Conservation (phyloP, 2,113 vertebrate genomes). For the Sorex araneus region DNA sequence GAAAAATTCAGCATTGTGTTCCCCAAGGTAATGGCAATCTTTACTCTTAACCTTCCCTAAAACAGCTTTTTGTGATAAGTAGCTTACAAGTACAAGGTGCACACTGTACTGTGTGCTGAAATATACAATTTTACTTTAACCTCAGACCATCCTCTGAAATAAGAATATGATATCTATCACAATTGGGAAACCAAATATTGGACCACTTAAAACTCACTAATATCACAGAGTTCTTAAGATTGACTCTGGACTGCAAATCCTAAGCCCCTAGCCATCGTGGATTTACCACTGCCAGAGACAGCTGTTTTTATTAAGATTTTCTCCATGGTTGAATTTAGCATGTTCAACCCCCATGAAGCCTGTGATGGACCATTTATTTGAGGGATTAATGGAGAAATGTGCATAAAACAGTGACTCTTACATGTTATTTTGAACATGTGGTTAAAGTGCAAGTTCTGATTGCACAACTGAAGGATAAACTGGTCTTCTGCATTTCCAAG, state of each 20-base stretch:
- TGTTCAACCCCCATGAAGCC: background rate
- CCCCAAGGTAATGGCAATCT: conserved; percentile 51
- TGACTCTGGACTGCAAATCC: background rate
- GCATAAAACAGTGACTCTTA: background rate
- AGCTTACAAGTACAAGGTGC: fast-evolving
- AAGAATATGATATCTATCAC: background rate
- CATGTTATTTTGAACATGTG: background rate
- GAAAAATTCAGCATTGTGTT: conserved; percentile 61
- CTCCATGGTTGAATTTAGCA: background rate
- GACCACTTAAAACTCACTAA: background rate
- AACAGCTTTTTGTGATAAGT: background rate
- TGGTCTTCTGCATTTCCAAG: background rate
- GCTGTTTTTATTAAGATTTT: background rate
- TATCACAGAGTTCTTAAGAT: background rate
- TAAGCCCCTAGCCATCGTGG: fast-evolving
- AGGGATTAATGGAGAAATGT: background rate
- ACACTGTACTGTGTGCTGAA: background rate
- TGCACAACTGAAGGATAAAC: fast-evolving
- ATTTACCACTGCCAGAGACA: fast-evolving
- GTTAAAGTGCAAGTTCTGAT: background rate
- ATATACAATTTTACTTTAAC: background rate
- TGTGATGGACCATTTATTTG: background rate
- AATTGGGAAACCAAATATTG: background rate
- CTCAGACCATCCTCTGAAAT: background rate
- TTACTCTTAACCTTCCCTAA: background rate